Evolutionary conservation across 2,797 vertebrate species (phyloP).

Genomic region (Mico argentatus): DNA sequence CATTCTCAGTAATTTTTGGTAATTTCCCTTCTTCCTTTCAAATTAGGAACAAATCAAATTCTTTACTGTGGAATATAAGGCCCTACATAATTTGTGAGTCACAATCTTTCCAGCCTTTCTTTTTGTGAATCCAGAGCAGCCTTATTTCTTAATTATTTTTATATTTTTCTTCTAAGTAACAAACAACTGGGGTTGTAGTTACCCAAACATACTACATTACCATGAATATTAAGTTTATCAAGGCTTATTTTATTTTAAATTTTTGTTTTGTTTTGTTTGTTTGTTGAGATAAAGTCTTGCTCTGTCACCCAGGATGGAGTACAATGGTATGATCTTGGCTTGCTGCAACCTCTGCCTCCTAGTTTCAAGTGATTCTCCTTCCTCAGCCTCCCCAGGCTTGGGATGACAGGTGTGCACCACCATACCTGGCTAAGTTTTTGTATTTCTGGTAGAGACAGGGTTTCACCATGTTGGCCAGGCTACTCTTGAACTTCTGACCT

Average conservation of each 20-base stretch:
- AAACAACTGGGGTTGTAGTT: background rate
- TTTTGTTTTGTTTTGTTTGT: background rate
- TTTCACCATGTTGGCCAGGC: background rate
- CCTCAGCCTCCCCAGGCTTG: background rate
- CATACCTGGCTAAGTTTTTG: background rate
- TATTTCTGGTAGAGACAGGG: background rate
- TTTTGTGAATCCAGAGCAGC: background rate
- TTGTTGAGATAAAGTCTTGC: background rate
- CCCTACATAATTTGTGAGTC: background rate
- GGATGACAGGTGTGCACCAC: background rate
- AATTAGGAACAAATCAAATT: background rate
- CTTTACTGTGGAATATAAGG: background rate
- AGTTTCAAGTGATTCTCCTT: background rate
- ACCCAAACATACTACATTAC: accelerated
- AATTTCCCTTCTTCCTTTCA: background rate
- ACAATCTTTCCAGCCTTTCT: background rate
- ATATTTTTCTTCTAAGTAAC: background rate
- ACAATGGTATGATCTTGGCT: background rate
- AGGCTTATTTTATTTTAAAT: background rate
- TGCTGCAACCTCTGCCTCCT: background rate
- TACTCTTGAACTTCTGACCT: background rate
- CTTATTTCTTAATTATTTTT: background rate
- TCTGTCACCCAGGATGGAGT: background rate
- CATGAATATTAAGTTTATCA: background rate
- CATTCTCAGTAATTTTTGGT: background rate